Base-by-base conservation (phyloP, 2,797 vertebrate genomes). In the Lagocephalus sceleratus region DNA sequence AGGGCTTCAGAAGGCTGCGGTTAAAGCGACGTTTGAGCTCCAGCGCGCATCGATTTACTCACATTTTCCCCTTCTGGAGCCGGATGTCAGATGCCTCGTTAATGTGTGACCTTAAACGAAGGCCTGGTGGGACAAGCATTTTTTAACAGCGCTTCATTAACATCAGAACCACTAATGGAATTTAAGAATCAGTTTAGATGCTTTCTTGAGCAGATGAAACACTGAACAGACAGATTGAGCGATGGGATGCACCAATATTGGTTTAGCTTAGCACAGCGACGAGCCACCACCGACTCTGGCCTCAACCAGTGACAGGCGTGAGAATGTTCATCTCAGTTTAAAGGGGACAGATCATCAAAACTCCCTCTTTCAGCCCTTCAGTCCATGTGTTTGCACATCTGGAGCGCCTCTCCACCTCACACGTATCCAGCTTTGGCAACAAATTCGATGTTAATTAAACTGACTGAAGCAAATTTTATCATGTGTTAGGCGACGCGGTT, bases 91-190 rank as follows among this genome's bases (percentile, higher is more conserved):
- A 64, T 63, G 72, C 63, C 64, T 55, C 53, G 49, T 25, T 54
- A 44, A 61, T 52, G 52, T 45, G 51, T 68, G 63, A 57, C 17
- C 20, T 26, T 46, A 29, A 63, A 57, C 46, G 23, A 35, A 29
- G 23, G 20, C 61, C 61, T 38, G 47, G 53, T 64, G 25, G 47
- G 41, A 47, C 43, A 2, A 48, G 39, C 26, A 22, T 45, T 39
- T 41, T 32, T 40, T 69, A 63, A 66, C 55, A 22, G 35, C 45
- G 56, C 51, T 70, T 59, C 54, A 63, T 61, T 67, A 71, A 69
- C 62, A 63, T 7, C 20, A 48, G 11, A 64, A 67, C 73, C 79
- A 83, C 73, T 80, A 83, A 77, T 64, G 53, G 17, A 39, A 38
- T 19, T 25, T 19, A 25, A 38, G n/a, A 44, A 48, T 58, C 3